Percentiles rank a stretch among this genome's conserved stretches.
phyloP scores from a whole-genome alignment of 2,113 vertebrate species.

The Salvelinus namaycush region DNA sequence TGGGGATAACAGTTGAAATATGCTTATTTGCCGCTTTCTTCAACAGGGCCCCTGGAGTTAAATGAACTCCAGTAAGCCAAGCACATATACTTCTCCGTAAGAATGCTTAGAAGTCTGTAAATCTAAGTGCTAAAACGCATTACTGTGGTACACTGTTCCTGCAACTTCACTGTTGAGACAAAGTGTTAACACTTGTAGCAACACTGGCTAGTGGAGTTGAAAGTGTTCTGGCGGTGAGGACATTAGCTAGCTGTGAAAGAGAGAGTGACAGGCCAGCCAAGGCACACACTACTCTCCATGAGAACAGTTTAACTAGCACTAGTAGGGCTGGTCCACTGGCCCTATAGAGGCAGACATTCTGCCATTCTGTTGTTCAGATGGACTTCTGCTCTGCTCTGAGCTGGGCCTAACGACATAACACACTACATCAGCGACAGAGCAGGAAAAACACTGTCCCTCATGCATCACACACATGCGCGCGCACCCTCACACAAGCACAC shows the following conservation, averaged over 20 bases:
- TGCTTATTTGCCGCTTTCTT: neutral
- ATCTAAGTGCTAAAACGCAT: constrained; percentile 15
- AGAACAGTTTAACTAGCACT: neutral
- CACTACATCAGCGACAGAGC: constrained; percentile 13
- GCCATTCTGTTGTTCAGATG: neutral
- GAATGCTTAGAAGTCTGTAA: constrained; percentile 17
- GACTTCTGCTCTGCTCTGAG: constrained; percentile 11
- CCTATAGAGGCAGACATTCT: neutral
- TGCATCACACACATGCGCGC: constrained; percentile 17
- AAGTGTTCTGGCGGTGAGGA: constrained; percentile 42
- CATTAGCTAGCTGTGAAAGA: constrained; percentile 43
- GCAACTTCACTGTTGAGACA: constrained; percentile 37
- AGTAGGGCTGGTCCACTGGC: neutral
- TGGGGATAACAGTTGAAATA: neutral
- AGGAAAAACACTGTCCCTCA: constrained; percentile 27
- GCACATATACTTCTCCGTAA: constrained; percentile 5
- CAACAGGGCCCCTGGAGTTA: constrained; percentile 5
- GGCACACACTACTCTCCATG: neutral
- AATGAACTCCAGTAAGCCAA: neutral
- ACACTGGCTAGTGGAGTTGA: neutral
- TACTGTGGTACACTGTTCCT: neutral
- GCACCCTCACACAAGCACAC: neutral
- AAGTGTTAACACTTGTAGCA: constrained; percentile 51
- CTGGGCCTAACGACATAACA: constrained; percentile 36
- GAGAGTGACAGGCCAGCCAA: constrained; percentile 10